Base-by-base conservation (phyloP, 2,113 vertebrate species). In the Ranitomeya variabilis region DNA sequence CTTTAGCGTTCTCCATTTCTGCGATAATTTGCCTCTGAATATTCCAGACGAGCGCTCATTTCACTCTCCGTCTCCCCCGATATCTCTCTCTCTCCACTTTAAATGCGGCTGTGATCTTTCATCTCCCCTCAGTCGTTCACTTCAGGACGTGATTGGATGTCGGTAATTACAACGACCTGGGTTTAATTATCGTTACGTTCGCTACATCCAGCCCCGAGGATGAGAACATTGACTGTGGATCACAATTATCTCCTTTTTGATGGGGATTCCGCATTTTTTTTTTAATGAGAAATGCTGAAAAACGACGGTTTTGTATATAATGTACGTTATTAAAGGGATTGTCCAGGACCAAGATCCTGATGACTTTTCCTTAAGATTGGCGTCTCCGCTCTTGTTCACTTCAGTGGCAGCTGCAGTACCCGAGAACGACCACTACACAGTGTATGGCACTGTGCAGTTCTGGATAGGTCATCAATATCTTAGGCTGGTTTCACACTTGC, bases 161-260 rank as follows among this genome's bases (percentile, higher is more conserved):
- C 18, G 64, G 81, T 69, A 83, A 83, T 83, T 66, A 83, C 64
- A 54, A 31, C 21, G 57, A 23, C 59, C 80, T 66, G 55, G 80
- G 80, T 81, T 81, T 81, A 81, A 81, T 81, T 81, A 45, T 19
- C 26, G 1, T 64, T 19, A 37, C 26, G 55, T 62, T 62, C 23
- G 14, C 11, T 45, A 10, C 31, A 51, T 66, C 60, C 21, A 45
- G n/a, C 13, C 19, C 4, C 3, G 60, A 59, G 18, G 6, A 31
- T 18, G 13, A 37, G 80, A 37, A 37, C 60, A n/a, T 14, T 9
- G 37, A 64, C 57, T 82, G 11, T 82, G 57, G n/a, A 52, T 83
- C 8, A n/a, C 80, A 66, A 52, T 60, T 26, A 60, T 26, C 55
- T 2, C n/a, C 76, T 54, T 12, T 62, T 31, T 26, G 60, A 18